Conservation (phyloP, 2,888 invertebrate genomes). For the Deroplatys truncata region DNA sequence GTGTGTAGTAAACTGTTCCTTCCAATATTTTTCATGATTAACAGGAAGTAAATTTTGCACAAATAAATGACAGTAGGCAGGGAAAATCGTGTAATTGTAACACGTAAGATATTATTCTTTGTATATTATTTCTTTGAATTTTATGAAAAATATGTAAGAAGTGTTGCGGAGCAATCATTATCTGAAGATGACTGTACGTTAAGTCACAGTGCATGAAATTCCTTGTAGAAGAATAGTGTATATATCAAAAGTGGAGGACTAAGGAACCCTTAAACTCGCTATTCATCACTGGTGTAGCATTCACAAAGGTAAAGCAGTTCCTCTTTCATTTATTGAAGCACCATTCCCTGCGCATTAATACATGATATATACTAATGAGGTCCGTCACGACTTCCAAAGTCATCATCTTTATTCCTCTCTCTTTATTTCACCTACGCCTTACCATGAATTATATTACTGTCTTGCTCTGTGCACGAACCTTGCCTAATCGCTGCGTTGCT, state of each 20-base stretch:
- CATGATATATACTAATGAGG: slow-evolving; percentile 25
- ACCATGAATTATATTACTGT: slow-evolving; percentile 15
- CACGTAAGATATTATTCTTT: no score
- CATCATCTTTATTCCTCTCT: slow-evolving; percentile 17
- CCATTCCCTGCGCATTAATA: slow-evolving; percentile 19
- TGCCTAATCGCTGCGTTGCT: not conserved
- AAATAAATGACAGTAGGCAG: no score
- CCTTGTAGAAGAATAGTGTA: not conserved
- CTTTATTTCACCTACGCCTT: slow-evolving; percentile 24
- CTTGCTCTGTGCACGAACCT: not conserved
- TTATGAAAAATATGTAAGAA: no score
- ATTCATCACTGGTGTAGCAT: not conserved
- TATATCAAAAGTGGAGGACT: no score
- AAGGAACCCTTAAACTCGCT: not conserved
- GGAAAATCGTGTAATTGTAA: no score
- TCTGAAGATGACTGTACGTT: not conserved
- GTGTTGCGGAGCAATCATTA: no score
- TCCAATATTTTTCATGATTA: no score
- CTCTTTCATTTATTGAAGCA: not conserved
- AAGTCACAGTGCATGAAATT: not conserved
- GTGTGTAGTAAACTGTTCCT: no score
- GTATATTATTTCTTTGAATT: no score
- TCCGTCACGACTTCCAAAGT: not conserved
- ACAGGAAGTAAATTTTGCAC: no score
- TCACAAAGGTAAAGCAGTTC: not conserved